Evolutionary conservation across 2,797 vertebrate genomes (phyloP).

Genomic region (Vipera ursinii): DNA sequence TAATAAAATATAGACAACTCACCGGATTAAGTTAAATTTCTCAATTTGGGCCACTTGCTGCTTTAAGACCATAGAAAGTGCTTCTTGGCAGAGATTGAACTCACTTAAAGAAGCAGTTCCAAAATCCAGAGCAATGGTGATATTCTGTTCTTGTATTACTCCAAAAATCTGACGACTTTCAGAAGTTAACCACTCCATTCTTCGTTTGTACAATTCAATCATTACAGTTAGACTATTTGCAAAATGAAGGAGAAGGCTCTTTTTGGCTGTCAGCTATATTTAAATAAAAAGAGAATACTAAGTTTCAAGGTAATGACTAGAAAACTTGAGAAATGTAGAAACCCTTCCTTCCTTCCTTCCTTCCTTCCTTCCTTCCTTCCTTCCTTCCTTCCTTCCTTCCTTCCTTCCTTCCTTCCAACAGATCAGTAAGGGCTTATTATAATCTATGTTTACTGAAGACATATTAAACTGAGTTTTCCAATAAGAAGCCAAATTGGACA

Average conservation of each 20-base stretch:
- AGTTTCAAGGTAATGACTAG: constrained; percentile 29
- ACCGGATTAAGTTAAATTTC: constrained; percentile 78
- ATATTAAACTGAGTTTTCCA: no score
- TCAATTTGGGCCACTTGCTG: constrained; percentile 73
- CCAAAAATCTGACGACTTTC: constrained; percentile 77
- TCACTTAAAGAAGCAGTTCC: constrained; percentile 52
- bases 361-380: background rate
- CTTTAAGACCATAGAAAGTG: constrained; percentile 70
- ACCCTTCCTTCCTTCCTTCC: background rate
- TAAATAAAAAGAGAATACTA: constrained; percentile 49
- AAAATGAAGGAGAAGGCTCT: constrained; percentile 70
- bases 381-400: background rate
- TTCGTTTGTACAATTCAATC: constrained; percentile 65
- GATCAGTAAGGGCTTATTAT: background rate
- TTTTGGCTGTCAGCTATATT: constrained; percentile 76
- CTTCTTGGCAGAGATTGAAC: constrained; percentile 66
- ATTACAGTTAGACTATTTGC: constrained; percentile 62
- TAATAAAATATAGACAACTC: constrained; percentile 34
- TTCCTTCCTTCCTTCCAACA: background rate
- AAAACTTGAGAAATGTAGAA: constrained; percentile 30
- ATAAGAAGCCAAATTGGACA: no score
- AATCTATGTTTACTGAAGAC: background rate
- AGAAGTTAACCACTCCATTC: constrained; percentile 78
- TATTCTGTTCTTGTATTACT: constrained; percentile 73
- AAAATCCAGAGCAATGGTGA: constrained; percentile 73